phyloP scores from a whole-genome alignment of 2,113 vertebrate genomes.

The Ginglymostoma cirratum region DNA sequence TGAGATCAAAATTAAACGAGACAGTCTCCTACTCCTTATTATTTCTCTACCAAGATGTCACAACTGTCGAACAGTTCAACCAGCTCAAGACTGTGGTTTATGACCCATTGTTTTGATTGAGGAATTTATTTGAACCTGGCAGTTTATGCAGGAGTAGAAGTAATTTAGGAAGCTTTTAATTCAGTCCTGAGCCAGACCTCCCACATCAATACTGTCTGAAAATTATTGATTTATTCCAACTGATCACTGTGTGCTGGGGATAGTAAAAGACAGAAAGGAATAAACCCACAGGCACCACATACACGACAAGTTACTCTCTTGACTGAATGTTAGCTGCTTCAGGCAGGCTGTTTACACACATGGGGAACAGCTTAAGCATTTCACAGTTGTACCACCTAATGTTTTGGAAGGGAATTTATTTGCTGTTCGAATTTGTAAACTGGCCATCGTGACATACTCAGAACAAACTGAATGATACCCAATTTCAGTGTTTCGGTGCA shows the following conservation, averaged over 20 bases:
- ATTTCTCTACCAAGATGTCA: neutral
- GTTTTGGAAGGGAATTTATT: neutral
- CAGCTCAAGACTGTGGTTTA: neutral
- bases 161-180: neutral
- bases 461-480: neutral
- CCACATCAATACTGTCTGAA: neutral
- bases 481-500: neutral
- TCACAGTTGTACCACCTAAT: neutral
- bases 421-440: neutral
- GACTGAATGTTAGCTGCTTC: neutral
- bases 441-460: no score
- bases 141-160: neutral
- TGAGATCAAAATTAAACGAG: neutral
- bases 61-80: neutral
- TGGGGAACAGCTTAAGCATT: neutral
- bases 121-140: neutral
- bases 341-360: neutral
- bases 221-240: neutral
- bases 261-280: no score
- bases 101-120: neutral
- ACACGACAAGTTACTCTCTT: neutral
- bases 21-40: neutral
- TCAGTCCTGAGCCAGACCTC: neutral
- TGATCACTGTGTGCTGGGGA: neutral
- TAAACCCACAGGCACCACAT: neutral